Base-by-base conservation (phyloP, 2,888 invertebrate species). In the Coecobrya sp. region DNA sequence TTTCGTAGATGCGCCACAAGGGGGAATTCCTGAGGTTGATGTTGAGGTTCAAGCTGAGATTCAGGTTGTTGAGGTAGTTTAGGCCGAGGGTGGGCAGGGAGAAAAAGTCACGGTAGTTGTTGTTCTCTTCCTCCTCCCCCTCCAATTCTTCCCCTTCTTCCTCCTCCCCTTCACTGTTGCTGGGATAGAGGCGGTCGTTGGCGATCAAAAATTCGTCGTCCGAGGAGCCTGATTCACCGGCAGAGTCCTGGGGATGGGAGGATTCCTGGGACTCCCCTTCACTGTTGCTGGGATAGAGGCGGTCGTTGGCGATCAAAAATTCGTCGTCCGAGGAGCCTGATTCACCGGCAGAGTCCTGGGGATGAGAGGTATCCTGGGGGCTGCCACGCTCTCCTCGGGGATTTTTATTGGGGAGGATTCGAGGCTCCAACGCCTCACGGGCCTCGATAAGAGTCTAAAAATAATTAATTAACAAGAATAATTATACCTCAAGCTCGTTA, bases 1-100 rank as follows among this genome's bases (percentile, higher is more conserved):
- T 94, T 70, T 95, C 94, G 59, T 95, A 95, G 13, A 95, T 94
- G 73, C 91, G 92, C 94, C 94, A 94, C 11, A 94, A 76, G 10
- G 94, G 91, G 0, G 95, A 92, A 36, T 94, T 94, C 27, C 92
- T 87, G 7, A 94, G 79, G 52, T 94, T 95, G 13, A 94, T 68
- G 86, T 93, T 94, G 13, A 94, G 65, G 73, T 94, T 94, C 36
- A 94, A 82, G 65, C 91, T 94, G 49, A 94, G 90, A 76, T 94
- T 94, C n/a, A 94, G 73, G 59, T 94, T 94, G 84, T 94, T 94
- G 13, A 94, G 89, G 85, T 94, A 93, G 65, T 94, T 94, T 11
- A 94, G 84, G n/a, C 94, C 94, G 0, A 94, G 84, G 5, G 93
- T 93, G 19, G 93, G 94, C 45, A 94, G 81, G 0, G 93, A 94